Percentiles rank a stretch among this genome's conserved stretches.
Evolutionary conservation across 2,797 vertebrate species (phyloP).

Genomic region (Lophotriccus pileatus): DNA sequence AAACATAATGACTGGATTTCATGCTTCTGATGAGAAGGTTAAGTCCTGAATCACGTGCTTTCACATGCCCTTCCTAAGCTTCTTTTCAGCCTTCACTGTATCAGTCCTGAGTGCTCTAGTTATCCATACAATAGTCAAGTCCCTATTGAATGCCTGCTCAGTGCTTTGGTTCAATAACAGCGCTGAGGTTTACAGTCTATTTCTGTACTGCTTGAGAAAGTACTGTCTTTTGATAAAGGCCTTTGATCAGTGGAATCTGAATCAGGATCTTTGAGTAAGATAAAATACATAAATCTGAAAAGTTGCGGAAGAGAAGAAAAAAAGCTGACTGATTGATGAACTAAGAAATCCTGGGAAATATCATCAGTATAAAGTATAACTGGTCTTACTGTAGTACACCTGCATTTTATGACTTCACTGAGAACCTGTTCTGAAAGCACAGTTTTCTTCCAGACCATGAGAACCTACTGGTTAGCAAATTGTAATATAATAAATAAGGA

Average conservation of each 20-base stretch:
- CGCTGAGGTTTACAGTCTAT: not conserved
- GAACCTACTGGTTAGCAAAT: not conserved
- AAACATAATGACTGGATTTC: not conserved
- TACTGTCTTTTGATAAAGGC: not conserved
- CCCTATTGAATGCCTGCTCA: not conserved
- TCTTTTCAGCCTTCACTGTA: not conserved
- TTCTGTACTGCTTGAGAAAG: not conserved
- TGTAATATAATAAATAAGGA: not conserved
- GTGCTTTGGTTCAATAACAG: not conserved
- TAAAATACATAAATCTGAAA: not conserved
- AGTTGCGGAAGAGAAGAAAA: not conserved
- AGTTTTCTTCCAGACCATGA: not conserved
- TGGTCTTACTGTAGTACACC: not conserved
- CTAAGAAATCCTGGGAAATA: not conserved
- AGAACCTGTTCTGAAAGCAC: not conserved
- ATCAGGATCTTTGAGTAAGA: not conserved
- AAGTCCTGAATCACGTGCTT: not conserved
- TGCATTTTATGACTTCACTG: not conserved
- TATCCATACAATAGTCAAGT: not conserved
- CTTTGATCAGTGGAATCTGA: not conserved
- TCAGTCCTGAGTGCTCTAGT: not conserved
- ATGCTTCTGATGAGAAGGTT: not conserved
- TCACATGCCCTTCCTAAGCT: not conserved
- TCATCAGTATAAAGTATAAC: not conserved
- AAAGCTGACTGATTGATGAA: not conserved